Evolutionary conservation across 2,888 invertebrate species (phyloP), one percentile per base, ranked within the genome.

Genomic region (Salpingus planirostris): DNA sequence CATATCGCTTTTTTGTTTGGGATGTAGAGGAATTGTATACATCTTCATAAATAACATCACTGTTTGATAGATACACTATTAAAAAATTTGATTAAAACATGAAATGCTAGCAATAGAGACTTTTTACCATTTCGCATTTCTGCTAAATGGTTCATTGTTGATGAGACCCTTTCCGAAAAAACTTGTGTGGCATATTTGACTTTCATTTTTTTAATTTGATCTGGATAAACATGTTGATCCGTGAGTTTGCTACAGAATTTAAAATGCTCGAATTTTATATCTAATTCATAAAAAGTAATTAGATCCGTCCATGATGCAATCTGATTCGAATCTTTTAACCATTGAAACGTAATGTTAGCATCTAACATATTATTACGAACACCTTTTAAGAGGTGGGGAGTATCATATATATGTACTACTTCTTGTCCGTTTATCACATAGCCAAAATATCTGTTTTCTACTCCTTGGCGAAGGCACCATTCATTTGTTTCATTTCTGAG

Each of bases 241-340:
- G 34, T 34, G 8, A 34, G 15, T 2, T 24, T n/a, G 14, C 10
- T 15, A 3, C 35, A 11, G 32, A 34, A 35, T 10, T 13, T 6
- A 10, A 11, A 15, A 24, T 34, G 32, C 3, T 12, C 12, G 8
- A 35, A 32, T 2, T 18, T 22, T 7, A 18, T 8, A 12, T 34
- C 34, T 6, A 21, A 3, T 2, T 34, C 34, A 18, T 34, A 34
- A 11, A 34, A 12, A 2, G 15, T 11, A n/a, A 23, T 13, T 2
- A 34, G 35, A 5, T 35, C n/a, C 6, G 2, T 11, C 35, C 33
- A 35, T 4, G 22, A 15, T 2, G 26, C 35, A 13, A 13, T 21
- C 13, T 36, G 15, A 12, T 36, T 15, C 8, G 11, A 10, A 8
- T 18, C 13, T 13, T 35, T 33, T n/a, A n/a, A n/a, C 27, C 35